A percentile compares a stretch with the other conserved stretches of the same genome.
Evolutionary conservation across 2,113 vertebrate species (phyloP).

Genomic region (Ptilorrhoa leucosticta): DNA sequence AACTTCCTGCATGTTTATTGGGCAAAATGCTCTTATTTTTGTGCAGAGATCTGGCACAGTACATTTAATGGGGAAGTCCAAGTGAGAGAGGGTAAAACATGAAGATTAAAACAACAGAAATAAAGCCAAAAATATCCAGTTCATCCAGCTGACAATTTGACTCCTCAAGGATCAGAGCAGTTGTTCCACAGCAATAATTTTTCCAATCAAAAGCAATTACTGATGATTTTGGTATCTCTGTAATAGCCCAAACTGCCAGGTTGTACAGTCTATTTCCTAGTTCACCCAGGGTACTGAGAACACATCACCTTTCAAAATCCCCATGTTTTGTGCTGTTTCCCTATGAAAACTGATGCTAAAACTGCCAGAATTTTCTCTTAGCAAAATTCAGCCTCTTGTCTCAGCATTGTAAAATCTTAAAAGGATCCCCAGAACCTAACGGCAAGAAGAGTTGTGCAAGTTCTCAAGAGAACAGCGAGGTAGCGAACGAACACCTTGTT

Average conservation of each 20-base stretch:
- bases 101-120: neutral
- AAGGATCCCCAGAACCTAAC: neutral
- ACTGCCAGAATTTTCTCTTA: neutral
- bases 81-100: neutral
- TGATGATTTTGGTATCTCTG: neutral
- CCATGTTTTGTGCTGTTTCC: neutral
- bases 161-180: neutral
- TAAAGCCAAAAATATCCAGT: constrained; percentile 1
- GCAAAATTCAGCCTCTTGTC: neutral
- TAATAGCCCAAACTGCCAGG: neutral
- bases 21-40: neutral
- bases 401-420: neutral
- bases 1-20: neutral
- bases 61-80: neutral
- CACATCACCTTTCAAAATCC: neutral
- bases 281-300: neutral
- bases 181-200: neutral
- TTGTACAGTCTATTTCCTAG: neutral
- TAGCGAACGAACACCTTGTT: neutral
- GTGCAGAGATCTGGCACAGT: neutral
- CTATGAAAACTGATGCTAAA: neutral
- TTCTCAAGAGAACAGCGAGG: constrained; percentile 46
- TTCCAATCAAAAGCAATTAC: neutral
- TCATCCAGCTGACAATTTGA: neutral
- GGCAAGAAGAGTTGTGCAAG: neutral